Base-by-base conservation (phyloP, 2,113 vertebrate genomes). In the Rynchops niger region DNA sequence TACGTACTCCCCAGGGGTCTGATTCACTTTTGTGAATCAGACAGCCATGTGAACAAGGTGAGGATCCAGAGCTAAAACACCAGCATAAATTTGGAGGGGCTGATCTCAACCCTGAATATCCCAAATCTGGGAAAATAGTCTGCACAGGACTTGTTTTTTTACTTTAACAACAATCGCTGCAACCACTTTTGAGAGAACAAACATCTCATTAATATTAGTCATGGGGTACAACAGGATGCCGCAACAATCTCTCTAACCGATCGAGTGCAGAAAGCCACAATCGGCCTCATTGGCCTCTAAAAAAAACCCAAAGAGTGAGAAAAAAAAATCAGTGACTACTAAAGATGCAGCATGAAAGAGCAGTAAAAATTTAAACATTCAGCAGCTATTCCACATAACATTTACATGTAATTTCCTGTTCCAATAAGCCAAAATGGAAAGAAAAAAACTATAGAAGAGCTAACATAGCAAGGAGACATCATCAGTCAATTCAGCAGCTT, bases 361-460 rank as follows among this genome's bases (percentile, higher is more conserved):
- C 69, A 94, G 55, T 86, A 86, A 83, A 93, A 66, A 79, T 59
- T 27, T 43, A 78, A 81, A 88, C 59, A 47, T 67, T 92, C 83
- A 87, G 80, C 79, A 88, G 77, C 52, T 67, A 88, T 66, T 73
- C 40, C 69, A 72, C 34, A 52, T 61, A 72, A 86, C 52, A 67
- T 82, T 92, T 84, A 94, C 59, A 34, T 38, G 69, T 49, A n/a
- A 92, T 90, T 86, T 90, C 83, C 96, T 95, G 38, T 81, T 88
- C 83, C 92, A 86, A 89, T 79, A 82, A 74, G 52, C 22, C 69
- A 72, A 91, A 97, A 91, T 56, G 20, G n/a, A 61, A 50, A 72
- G 29, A 82, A 69, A 90, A 72, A 72, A 62, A 36, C 8, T 1
- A 45, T 2, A 53, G 32, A 78, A 71, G 21, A 78, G 58, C n/a